phyloP scores from a whole-genome alignment of 2,797 vertebrate genomes.

The Peromyscus eremicus region DNA sequence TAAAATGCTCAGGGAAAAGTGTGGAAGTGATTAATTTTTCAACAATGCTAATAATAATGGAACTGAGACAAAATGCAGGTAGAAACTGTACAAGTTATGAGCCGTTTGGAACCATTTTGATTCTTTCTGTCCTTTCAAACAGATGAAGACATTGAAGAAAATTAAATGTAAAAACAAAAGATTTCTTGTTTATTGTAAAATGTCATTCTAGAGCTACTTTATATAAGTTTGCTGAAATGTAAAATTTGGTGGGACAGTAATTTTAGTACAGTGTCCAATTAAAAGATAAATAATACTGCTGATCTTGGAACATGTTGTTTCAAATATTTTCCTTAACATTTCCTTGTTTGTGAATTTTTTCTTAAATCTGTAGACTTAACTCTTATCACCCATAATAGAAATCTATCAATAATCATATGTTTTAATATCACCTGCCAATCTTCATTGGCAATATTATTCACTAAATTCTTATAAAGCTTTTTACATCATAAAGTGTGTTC shows the following conservation, averaged over 20 bases:
- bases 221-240: not conserved
- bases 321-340: not conserved
- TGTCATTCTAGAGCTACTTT: not conserved
- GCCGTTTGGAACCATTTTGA: not conserved
- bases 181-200: constrained; percentile 1
- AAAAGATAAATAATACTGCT: not conserved
- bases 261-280: not conserved
- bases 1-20: constrained; percentile 44
- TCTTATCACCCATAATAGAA: not conserved
- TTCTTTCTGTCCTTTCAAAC: not conserved
- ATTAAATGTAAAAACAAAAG: not conserved
- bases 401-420: not conserved
- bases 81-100: not conserved
- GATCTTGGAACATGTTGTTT: not conserved
- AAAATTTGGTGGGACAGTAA: not conserved
- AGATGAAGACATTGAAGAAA: not conserved
- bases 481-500: not conserved
- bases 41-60: not conserved
- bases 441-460: not conserved
- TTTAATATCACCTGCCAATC: not conserved
- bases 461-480: not conserved
- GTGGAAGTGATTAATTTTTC: constrained; percentile 35
- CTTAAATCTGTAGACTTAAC: not conserved
- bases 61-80: not conserved
- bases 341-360: not conserved